A percentile compares a stretch with the other conserved stretches of the same genome.
These are phyloP conservation scores for Sturnus vulgaris DNA, from an alignment of 2,113 vertebrate genomes.

Conservation along the genomic window DNA sequence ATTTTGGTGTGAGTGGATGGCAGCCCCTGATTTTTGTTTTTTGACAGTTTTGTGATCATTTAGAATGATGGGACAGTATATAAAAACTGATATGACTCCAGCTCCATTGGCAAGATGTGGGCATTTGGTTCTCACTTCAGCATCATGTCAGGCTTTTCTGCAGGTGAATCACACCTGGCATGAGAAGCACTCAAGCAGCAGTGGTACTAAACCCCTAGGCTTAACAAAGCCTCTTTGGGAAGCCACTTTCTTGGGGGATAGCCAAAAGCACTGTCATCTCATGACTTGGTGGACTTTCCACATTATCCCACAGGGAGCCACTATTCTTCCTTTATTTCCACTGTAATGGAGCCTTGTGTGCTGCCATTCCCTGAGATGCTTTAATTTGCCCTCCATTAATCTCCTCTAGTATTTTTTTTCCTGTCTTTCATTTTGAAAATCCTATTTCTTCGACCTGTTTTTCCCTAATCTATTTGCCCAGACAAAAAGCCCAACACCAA, in stretches of 20 bases:
- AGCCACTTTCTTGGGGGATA: background rate
- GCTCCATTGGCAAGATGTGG: background rate
- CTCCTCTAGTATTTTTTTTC: background rate
- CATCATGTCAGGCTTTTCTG: background rate
- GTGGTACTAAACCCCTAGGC: background rate
- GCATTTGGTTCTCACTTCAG: background rate
- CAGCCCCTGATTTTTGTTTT: background rate
- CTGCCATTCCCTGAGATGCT: background rate
- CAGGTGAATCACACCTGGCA: background rate
- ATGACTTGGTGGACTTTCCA: background rate
- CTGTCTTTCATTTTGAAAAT: background rate
- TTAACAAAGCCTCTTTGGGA: background rate
- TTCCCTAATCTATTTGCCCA: background rate
- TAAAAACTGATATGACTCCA: background rate
- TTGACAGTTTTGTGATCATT: background rate
- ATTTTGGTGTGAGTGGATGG: background rate
- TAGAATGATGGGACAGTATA: background rate
- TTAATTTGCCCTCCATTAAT: background rate
- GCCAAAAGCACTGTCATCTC: rapidly evolving
- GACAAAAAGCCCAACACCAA: background rate
- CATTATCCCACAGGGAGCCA: background rate
- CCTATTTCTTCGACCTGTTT: background rate
- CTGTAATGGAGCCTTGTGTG: rapidly evolving
- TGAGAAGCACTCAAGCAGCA: background rate
- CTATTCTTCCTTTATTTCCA: background rate